phyloP scores from a whole-genome alignment of 2,888 invertebrate species.

The Lacanobia oleracea region DNA sequence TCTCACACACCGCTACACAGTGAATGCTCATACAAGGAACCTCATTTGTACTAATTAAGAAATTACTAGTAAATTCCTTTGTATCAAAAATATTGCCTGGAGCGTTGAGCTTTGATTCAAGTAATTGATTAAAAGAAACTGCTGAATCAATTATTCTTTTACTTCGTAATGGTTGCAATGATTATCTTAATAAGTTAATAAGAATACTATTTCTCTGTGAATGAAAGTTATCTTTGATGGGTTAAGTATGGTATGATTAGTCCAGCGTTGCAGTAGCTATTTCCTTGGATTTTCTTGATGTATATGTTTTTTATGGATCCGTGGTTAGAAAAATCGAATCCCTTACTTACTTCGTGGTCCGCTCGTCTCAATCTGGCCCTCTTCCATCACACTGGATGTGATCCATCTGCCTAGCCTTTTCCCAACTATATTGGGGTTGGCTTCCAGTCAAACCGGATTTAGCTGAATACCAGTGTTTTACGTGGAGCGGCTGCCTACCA shows the following conservation, averaged over 20 bases:
- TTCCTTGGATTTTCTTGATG: not conserved
- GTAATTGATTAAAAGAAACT: constrained; percentile 24
- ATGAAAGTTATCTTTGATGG: constrained; percentile 26
- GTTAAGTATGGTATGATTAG: not conserved
- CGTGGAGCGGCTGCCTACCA: no score
- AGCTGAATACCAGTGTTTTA: no score
- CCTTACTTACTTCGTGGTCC: no score
- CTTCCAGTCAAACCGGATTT: no score
- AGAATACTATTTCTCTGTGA: constrained; percentile 2
- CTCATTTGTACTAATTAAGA: not conserved
- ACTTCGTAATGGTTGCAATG: not conserved
- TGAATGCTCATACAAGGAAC: not conserved
- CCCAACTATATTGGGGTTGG: no score
- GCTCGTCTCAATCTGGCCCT: no score
- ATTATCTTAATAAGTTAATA: constrained; percentile 12
- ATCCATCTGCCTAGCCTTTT: no score
- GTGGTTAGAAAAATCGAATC: no score
- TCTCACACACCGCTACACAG: not conserved
- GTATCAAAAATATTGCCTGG: constrained; percentile 30
- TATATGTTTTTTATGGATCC: no score
- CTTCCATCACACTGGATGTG: no score
- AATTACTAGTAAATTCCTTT: constrained; percentile 4
- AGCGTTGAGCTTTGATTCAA: constrained; percentile 34
- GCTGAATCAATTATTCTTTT: not conserved
- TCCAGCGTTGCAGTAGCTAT: not conserved